Percentiles rank a stretch among this genome's conserved stretches.
These are phyloP conservation scores for Erynnis tages DNA, from an alignment of 2,888 invertebrate genomes.

Conservation along the genomic window DNA sequence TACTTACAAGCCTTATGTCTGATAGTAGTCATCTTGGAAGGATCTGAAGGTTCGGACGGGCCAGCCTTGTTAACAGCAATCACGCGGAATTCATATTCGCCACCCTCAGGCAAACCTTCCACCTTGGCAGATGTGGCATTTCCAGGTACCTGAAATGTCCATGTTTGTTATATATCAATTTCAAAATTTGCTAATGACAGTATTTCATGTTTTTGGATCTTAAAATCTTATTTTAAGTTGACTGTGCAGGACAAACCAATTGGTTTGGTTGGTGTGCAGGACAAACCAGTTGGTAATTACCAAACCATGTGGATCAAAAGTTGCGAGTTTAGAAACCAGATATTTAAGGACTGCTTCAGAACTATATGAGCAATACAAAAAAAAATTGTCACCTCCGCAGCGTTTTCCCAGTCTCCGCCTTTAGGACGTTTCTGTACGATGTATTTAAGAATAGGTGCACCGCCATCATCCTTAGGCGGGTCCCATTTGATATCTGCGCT, in stretches of 20 bases:
- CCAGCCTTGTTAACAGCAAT: constrained; percentile 97
- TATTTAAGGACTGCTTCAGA: too few species aligned
- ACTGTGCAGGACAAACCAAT: too few species aligned
- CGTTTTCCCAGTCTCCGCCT: constrained; percentile 94
- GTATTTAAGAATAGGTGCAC: constrained; percentile 95
- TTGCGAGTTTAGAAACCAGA: too few species aligned
- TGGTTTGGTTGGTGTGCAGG: too few species aligned
- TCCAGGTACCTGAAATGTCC: constrained; percentile 81
- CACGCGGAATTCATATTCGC: constrained; percentile 95
- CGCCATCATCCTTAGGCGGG: constrained; percentile 93
- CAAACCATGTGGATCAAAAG: too few species aligned
- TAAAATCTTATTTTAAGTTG: too few species aligned
- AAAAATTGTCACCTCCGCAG: constrained; percentile 86
- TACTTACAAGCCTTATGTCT: constrained; percentile 92
- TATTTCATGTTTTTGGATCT: too few species aligned
- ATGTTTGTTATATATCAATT: not conserved
- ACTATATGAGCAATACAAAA: too few species aligned
- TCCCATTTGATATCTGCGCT: constrained; percentile 96
- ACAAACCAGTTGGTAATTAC: too few species aligned
- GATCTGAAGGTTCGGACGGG: constrained; percentile 93
- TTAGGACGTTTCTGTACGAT: constrained; percentile 95
- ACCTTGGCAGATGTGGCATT: constrained; percentile 88
- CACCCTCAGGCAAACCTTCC: constrained; percentile 92
- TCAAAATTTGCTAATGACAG: too few species aligned
- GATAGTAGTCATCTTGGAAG: constrained; percentile 93